Evolutionary conservation across 2,888 invertebrate genomes (phyloP).

Genomic region (Anagyrus pseudococci): DNA sequence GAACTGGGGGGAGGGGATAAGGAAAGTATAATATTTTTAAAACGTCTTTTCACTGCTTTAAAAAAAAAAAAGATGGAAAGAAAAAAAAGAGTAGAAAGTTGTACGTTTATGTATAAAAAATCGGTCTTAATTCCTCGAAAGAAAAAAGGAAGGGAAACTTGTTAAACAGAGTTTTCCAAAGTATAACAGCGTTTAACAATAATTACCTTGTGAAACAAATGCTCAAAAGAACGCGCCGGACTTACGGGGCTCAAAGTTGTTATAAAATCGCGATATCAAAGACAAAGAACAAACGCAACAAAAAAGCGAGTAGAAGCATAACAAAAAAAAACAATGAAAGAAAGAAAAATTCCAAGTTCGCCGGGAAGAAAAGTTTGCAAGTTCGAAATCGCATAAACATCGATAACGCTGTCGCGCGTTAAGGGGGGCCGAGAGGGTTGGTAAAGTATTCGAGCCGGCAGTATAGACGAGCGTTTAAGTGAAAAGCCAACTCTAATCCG

Average conservation of each 20-base stretch:
- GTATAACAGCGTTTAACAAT: not conserved
- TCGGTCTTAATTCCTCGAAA: too few relatives aligned
- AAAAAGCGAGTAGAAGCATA: not conserved
- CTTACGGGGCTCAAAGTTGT: too few relatives aligned
- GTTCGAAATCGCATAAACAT: not conserved
- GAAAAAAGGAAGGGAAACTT: not conserved
- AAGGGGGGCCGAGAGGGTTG: not conserved
- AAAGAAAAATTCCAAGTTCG: too few relatives aligned
- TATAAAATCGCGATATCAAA: too few relatives aligned
- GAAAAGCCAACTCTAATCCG: constrained; percentile 14
- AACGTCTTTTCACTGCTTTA: too few relatives aligned
- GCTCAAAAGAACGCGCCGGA: not conserved
- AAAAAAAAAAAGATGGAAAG: too few relatives aligned
- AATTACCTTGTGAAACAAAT: not conserved
- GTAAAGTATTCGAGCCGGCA: not conserved
- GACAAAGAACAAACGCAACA: not conserved
- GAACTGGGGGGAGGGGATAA: too few relatives aligned
- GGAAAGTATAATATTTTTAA: too few relatives aligned
- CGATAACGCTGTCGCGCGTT: not conserved
- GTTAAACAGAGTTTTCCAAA: not conserved
- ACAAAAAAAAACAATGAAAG: not conserved
- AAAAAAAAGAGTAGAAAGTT: too few relatives aligned
- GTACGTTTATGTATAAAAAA: too few relatives aligned
- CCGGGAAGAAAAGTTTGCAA: not conserved
- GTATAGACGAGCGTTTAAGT: constrained; percentile 6